These are phyloP conservation scores for Phallusia fumigata DNA, from an alignment of 23 tunicate genomes.

Conservation along the genomic window DNA sequence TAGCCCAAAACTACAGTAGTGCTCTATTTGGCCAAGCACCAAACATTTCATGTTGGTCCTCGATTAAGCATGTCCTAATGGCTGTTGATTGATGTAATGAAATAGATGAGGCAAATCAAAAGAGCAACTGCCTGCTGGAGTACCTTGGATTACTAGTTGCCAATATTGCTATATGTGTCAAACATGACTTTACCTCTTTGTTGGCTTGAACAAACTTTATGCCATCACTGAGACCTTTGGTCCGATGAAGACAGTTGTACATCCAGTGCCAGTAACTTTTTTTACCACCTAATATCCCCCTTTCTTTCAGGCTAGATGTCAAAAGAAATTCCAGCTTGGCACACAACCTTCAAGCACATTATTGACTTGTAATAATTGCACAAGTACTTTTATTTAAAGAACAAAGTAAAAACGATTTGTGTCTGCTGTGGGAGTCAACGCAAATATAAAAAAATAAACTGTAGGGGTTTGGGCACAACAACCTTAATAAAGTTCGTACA, in stretches of 20 bases:
- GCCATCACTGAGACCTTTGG: conserved; percentile 72
- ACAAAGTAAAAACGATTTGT: neutral
- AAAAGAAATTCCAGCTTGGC: conserved; percentile 85
- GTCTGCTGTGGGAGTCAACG: neutral
- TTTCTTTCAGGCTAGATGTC: conserved; percentile 53
- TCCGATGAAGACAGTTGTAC: conserved; percentile 51
- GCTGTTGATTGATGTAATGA: too few species aligned
- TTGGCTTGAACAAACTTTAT: conserved; percentile 81
- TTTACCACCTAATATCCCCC: conserved; percentile 45
- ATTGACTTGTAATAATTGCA: too few species aligned
- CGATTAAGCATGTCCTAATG: too few species aligned
- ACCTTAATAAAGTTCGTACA: too few species aligned
- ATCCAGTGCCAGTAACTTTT: conserved; percentile 92
- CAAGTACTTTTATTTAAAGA: neutral
- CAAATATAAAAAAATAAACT: neutral
- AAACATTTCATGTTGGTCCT: too few species aligned
- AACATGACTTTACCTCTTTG: conserved; percentile 54
- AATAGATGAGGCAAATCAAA: too few species aligned
- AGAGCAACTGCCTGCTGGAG: neutral
- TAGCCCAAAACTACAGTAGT: too few species aligned
- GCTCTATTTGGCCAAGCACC: too few species aligned
- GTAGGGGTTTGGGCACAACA: too few species aligned
- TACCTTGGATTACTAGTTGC: neutral
- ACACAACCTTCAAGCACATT: conserved; percentile 43
- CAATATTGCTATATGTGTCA: too few species aligned